Base-by-base conservation (phyloP, 2,113 vertebrate genomes). In the Ceyx cyanopectus region DNA sequence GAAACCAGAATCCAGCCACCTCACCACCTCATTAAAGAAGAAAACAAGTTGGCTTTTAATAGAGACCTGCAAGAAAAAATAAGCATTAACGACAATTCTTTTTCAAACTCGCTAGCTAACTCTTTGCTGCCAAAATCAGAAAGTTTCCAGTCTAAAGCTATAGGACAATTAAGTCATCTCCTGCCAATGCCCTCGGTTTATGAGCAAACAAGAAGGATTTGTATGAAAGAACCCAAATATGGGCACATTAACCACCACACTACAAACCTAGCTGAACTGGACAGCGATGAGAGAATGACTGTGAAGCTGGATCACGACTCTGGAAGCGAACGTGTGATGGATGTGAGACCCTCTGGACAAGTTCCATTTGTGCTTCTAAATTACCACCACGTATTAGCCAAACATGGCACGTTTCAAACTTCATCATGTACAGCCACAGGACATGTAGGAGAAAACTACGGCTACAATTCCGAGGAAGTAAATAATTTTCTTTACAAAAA, bases 321-420 rank as follows among this genome's bases (percentile, higher is more conserved):
- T 3, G 96, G 94, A 20, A 93, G 97, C 1, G 97, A 98, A 32
- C 97, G 93, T 4, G 85, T 96, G 60, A 94, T 92, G 92, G 98
- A 97, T 2, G 78, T 95, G 29, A 97, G 97, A 70, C 65, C 98
- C 9, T 75, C 97, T 0, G 94, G 97, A 12, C 98, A 98, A 81
- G 95, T 98, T 11, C 98, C 98, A 5, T 98, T 98, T 16, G 97
- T 98, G 96, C 97, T 99, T 83, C 96, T 99, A 67, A 99, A 99
- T 92, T 98, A 99, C 86, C 98, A 98, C 91, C 98, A 98, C 41
- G 98, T 98, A 81, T 95, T 99, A 94, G 96, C 98, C 73, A 99
- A 98, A 67, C 98, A 98, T 2, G 92, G 97, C 7, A 95, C 98
- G 2, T 97, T 98, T 92, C 98, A 98, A 56, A 76, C 93, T 2